phyloP scores from a whole-genome alignment of 2,113 vertebrate genomes.

The Dasyornis broadbenti region DNA sequence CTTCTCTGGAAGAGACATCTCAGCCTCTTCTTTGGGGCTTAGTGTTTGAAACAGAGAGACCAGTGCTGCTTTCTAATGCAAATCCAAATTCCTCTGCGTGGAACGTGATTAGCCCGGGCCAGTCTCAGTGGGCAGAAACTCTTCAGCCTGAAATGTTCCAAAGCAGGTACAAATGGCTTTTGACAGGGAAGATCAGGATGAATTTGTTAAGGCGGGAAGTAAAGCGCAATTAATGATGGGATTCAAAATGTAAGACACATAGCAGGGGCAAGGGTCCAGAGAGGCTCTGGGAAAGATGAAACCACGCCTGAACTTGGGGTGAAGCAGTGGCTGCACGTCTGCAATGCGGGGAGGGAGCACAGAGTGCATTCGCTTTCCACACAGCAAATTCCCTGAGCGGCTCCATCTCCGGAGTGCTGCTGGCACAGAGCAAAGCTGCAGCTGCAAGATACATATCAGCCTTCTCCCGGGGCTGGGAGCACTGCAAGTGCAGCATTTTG shows the following conservation, averaged over 20 bases:
- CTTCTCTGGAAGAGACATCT: background rate
- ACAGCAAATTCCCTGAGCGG: rapidly evolving
- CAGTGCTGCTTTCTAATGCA: background rate
- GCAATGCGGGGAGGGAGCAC: rapidly evolving
- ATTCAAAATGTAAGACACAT: background rate
- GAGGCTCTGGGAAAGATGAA: background rate
- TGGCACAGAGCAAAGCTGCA: background rate
- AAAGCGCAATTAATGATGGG: background rate
- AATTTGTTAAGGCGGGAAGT: background rate
- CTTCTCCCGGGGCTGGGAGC: background rate
- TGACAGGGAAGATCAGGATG: background rate
- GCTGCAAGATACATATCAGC: background rate
- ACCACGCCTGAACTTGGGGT: background rate
- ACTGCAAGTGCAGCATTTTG: rapidly evolving
- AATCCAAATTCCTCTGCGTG: background rate
- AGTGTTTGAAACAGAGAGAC: background rate
- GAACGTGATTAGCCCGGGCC: background rate
- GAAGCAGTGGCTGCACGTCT: background rate
- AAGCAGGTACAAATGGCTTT: background rate
- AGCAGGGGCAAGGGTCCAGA: background rate
- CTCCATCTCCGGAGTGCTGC: background rate
- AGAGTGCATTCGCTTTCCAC: background rate
- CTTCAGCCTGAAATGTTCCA: background rate
- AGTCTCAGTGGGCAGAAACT: background rate
- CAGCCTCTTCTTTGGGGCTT: background rate